phyloP scores from a whole-genome alignment of 2,113 vertebrate species.

The Arvicanthis niloticus region DNA sequence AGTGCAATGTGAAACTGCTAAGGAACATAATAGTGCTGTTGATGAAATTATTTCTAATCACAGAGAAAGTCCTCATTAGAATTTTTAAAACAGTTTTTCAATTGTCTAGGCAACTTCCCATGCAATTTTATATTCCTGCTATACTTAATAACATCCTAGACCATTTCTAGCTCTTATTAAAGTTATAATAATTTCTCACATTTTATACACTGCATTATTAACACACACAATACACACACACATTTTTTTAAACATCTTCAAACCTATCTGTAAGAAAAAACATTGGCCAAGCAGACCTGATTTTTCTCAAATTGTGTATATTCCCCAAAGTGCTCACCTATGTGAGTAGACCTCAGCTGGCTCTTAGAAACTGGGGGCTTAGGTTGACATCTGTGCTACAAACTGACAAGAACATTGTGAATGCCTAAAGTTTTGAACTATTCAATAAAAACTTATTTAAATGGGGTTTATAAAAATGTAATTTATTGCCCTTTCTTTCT shows the following conservation, averaged over 20 bases:
- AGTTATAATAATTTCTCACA: constrained; percentile 43
- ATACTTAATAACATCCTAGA: background rate
- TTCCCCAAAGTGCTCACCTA: background rate
- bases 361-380: constrained; percentile 25
- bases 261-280: constrained; percentile 5
- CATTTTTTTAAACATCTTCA: background rate
- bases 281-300: background rate
- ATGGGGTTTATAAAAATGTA: constrained; percentile 35
- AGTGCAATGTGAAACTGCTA: constrained; percentile 27
- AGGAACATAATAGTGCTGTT: constrained; percentile 11
- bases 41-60: constrained; percentile 51
- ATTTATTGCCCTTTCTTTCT: constrained; percentile 51
- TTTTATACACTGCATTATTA: constrained; percentile 29
- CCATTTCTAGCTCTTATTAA: background rate
- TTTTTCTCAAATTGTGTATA: constrained; percentile 52
- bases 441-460: constrained; percentile 13
- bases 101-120: background rate
- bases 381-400: constrained; percentile 30
- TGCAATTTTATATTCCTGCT: constrained; percentile 54
- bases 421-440: background rate
- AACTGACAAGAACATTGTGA: background rate
- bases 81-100: constrained; percentile 4
- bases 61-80: constrained; percentile 11
- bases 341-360: background rate
- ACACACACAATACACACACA: background rate